Evolutionary conservation across 1,140 invertebrate species (phyloP), one percentile per base, ranked within the genome.

Genomic region (Catajapyx aquilonaris): DNA sequence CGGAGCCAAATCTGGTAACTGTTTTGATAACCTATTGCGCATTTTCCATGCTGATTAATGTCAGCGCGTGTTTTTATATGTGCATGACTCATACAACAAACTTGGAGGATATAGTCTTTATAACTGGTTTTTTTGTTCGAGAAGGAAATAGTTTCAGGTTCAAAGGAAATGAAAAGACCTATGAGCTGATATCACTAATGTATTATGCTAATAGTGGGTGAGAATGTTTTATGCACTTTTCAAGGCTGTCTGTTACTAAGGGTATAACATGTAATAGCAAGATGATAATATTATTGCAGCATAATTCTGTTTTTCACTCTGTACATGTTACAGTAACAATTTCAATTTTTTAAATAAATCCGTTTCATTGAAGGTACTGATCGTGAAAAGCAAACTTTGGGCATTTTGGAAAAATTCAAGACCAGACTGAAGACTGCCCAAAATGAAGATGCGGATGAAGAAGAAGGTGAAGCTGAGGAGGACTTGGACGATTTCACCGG

Each of bases 381-480:
- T 21, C 45, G 66, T 16, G 65, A 70, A 46, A 52, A 48, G 4
- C 46, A 57, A 31, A 91, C 87, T 0, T 55, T 88, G 31, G 59
- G 71, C 22, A 50, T 93, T 19, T 54, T 95, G 28, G 69, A 70
- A 1, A 84, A 84, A 54, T 95, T 96, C 50, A 75, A 76, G 52
- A 69, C 61, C 2, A 85, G 81, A 57, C 54, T 93, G 18, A 61
- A 69, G 31, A 60, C 59, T 3, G 68, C 68, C 1, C 77, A 75
- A 50, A 66, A 76, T 44, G 67, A 68, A 42, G 39, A 41, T 39
- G 46, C 44, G 23, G 48, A 53, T 13, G 46, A 56, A 44, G 43
- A 58, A 49, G 44, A 45, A 42, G 46, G 50, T 35, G 47, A 54
- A n/a, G 41, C 54, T 46, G 50, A 54, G 25, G 43, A 54, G 13